Percentiles rank a stretch among this genome's conserved stretches.
phyloP scores from a whole-genome alignment of 2,888 invertebrate species.

The Dusona sp. region DNA sequence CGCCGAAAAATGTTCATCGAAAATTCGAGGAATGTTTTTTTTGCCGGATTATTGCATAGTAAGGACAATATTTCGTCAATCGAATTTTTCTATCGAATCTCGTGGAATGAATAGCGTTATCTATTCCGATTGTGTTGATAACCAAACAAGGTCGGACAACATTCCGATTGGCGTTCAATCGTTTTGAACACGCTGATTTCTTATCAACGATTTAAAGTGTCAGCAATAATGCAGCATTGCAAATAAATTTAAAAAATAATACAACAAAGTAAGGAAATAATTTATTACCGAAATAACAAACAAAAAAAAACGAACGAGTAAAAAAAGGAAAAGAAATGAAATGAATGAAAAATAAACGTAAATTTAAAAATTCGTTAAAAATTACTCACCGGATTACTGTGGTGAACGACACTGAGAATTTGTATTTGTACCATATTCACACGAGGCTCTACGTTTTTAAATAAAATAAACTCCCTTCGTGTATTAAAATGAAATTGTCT shows the following conservation, averaged over 20 bases:
- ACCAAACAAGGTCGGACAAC: slow-evolving; percentile 35
- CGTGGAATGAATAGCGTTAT: slow-evolving; percentile 20
- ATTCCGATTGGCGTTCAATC: slow-evolving; percentile 35
- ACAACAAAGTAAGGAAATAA: not conserved
- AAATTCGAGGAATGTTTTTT: not conserved
- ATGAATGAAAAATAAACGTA: not conserved
- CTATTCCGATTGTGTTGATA: slow-evolving; percentile 35
- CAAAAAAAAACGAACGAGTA: not conserved
- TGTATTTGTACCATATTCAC: slow-evolving; percentile 79
- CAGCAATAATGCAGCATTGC: slow-evolving; percentile 9
- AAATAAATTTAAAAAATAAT: not conserved
- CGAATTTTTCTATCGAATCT: slow-evolving; percentile 11
- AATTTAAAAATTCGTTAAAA: not conserved
- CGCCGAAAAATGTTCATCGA: not conserved
- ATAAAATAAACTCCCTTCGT: not conserved
- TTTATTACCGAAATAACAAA: not conserved
- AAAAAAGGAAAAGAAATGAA: not conserved
- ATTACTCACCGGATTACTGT: slow-evolving; percentile 78
- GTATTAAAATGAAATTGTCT: not conserved
- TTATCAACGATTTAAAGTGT: slow-evolving; percentile 28
- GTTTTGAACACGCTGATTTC: slow-evolving; percentile 7
- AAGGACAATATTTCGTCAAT: not conserved
- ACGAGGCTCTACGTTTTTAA: slow-evolving; percentile 6
- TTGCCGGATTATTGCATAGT: not conserved
- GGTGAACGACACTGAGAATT: slow-evolving; percentile 79